Evolutionary conservation across 2,888 invertebrate genomes (phyloP).

Genomic region (Coleophora deauratella): DNA sequence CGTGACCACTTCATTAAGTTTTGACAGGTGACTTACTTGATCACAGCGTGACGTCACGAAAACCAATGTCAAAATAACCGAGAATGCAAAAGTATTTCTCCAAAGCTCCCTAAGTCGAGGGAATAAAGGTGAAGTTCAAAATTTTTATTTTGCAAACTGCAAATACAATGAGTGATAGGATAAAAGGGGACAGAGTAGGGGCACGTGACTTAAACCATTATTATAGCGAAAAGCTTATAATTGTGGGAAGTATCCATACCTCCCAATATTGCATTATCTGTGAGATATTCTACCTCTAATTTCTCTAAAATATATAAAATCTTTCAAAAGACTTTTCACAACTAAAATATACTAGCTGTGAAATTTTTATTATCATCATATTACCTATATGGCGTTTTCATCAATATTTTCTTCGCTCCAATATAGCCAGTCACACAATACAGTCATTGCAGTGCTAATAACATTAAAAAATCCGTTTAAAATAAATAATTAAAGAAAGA

Average conservation of each 20-base stretch:
- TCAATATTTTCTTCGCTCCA: too few species aligned
- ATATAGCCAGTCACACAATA: too few species aligned
- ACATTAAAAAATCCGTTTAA: too few species aligned
- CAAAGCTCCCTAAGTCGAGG: background rate
- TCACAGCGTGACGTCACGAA: conserved; percentile 26
- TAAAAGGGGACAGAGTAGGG: conserved; percentile 35
- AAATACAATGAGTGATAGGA: conserved; percentile 29
- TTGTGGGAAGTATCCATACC: conserved; percentile 31
- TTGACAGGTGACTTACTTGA: conserved; percentile 44
- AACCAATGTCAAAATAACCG: background rate
- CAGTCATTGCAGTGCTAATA: too few species aligned
- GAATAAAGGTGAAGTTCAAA: conserved; percentile 1
- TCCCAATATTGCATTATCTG: too few species aligned
- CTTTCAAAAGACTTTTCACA: too few species aligned
- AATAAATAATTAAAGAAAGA: background rate
- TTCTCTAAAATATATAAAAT: too few species aligned
- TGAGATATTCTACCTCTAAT: too few species aligned
- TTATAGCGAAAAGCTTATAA: conserved; percentile 31
- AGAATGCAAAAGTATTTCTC: conserved; percentile 8
- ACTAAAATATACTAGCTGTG: too few species aligned
- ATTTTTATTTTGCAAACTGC: conserved; percentile 3
- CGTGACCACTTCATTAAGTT: conserved; percentile 36
- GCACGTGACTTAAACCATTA: conserved; percentile 46
- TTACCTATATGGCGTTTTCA: too few species aligned
- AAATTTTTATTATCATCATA: too few species aligned